Percentiles rank a stretch among this genome's conserved stretches.
Conservation (phyloP, 2,797 vertebrate species). For the Crypturellus tataupa region DNA sequence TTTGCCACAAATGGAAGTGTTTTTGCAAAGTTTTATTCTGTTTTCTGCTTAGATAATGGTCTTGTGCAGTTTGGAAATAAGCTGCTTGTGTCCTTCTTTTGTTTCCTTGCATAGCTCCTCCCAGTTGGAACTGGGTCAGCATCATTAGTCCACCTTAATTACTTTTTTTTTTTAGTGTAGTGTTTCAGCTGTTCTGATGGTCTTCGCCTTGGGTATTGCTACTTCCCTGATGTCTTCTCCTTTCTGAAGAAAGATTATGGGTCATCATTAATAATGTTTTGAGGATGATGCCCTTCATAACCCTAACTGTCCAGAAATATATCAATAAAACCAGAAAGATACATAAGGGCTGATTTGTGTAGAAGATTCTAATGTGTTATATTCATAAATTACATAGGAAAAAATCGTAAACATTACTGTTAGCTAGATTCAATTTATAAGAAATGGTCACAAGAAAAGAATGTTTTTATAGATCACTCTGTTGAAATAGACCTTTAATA, state of each 20-base stretch:
- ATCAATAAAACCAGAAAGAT: not conserved
- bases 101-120: not conserved
- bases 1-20: not conserved
- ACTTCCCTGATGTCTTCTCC: not conserved
- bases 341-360: not conserved
- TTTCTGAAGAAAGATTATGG: not conserved
- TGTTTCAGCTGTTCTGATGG: not conserved
- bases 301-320: not conserved
- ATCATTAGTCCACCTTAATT: not conserved
- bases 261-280: not conserved
- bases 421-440: not conserved
- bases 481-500: not conserved
- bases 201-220: not conserved
- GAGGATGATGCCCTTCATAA: not conserved
- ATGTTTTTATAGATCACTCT: not conserved
- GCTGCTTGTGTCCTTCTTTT: fast-evolving
- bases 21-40: not conserved
- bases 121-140: not conserved
- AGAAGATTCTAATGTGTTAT: not conserved
- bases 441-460: not conserved
- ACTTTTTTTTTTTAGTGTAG: not conserved
- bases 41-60: not conserved
- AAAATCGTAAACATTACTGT: not conserved
- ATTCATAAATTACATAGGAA: not conserved
- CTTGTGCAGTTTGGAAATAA: not conserved